These are phyloP conservation scores for Gobio occitaniae DNA, from an alignment of 2,797 vertebrate species.

Conservation along the genomic window DNA sequence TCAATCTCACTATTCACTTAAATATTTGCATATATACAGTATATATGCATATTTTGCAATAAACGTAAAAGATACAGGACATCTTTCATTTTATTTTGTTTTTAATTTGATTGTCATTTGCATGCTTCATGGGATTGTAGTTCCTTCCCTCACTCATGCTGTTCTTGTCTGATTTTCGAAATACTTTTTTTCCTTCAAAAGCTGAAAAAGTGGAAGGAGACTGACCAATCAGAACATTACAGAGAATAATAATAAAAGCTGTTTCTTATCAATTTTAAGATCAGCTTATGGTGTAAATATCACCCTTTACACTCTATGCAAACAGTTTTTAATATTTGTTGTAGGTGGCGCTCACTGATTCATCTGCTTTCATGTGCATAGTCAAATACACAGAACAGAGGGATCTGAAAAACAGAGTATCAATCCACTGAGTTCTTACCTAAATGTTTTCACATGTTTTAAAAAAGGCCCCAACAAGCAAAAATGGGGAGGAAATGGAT, in stretches of 20 bases:
- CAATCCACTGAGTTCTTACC: conserved; percentile 25
- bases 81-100: not conserved
- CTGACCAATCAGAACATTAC: not conserved
- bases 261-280: not conserved
- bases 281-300: not conserved
- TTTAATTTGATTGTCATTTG: not conserved
- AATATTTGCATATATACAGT: not conserved
- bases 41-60: not conserved
- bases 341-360: not conserved
- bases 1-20: not conserved
- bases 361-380: conserved; percentile 5
- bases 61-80: not conserved
- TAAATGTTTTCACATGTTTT: conserved; percentile 47
- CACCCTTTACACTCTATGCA: not conserved
- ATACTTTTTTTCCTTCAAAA: not conserved
- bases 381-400: conserved; percentile 1
- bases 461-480: conserved; percentile 16
- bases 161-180: not conserved
- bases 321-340: not conserved
- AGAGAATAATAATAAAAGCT: not conserved
- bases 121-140: not conserved
- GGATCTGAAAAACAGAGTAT: not conserved
- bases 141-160: not conserved
- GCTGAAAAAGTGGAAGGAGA: not conserved
- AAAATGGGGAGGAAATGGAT: conserved; percentile 1